Base-by-base conservation (phyloP, 2,113 vertebrate species). In the Gallinago paraguaiae region DNA sequence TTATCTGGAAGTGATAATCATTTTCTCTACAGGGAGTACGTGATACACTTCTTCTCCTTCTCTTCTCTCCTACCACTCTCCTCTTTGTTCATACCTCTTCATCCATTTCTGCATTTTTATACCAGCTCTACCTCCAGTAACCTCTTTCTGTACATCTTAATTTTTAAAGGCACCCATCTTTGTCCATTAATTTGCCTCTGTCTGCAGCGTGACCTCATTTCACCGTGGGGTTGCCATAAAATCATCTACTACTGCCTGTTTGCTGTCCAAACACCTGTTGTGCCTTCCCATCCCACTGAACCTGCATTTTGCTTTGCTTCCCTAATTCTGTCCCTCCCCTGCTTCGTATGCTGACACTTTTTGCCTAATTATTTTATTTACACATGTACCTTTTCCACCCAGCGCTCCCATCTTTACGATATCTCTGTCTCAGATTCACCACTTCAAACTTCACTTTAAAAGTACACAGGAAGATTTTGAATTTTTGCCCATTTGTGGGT, bases 121-220 rank as follows among this genome's bases (percentile, higher is more conserved):
- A 51, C 76, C 92, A 81, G 75, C 46, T 90, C 82, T 60, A 43
- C 83, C 93, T 83, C 50, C 89, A 7, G 2, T 24, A 53, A 69
- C 72, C 46, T 80, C 70, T 43, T 61, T 54, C 89, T 8, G 57
- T 10, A 86, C 31, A 8, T 60, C 76, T 74, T 71, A 37, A 86
- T 94, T 93, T 92, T 86, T 93, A 61, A 91, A 93, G 69, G 74
- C 88, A 71, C 84, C 86, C 74, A n/a, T 79, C 82, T 86, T 48
- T 72, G 54, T 18, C 92, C 89, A 39, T 82, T 79, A 75, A n/a
- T 17, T 94, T 84, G 46, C 61, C 71, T 80, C 90, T 1, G 7
- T 45, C 75, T 75, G 83, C 84, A 86, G 59, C 59, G 3, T 24
- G 39, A 84, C 84, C 90, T 97, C 82, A 48, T 96, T 96, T 96